Evolutionary conservation across 2,113 vertebrate species (phyloP), one percentile per base, ranked within the genome.

Genomic region (Eira barbara): DNA sequence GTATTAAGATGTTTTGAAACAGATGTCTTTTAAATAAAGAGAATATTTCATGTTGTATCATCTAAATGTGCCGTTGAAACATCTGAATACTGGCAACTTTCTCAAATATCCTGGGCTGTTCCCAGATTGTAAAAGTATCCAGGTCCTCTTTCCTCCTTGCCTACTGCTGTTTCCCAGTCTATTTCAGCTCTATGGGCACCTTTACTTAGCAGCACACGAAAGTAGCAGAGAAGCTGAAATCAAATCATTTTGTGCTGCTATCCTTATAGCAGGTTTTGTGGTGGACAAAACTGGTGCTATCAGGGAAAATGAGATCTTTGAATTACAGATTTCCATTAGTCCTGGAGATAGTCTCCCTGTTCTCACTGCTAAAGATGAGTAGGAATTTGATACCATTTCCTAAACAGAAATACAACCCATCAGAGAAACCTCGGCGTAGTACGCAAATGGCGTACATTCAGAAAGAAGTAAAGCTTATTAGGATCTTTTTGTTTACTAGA

Each of bases 21-120:
- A 85, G 55, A 39, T 29, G 20, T 94, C 57, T 89, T 83, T 92
- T 88, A 95, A 87, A 94, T 86, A 94, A 95, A 96, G 69, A 78
- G 71, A 88, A 49, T 76, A 91, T 82, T 55, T 93, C 74, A 78
- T 31, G 27, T 31, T 31, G 27, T 78, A 47, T 47, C 42, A 78
- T 47, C 42, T 78, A 31, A 47, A 47, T 78, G 42, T 47, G 45
- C 27, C 15, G 1, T 10, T 78, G 81, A 78, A 91, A 92, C 11
- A 79, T 81, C 74, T 39, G 61, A 96, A 94, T 79, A 80, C 21
- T 69, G 85, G 63, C 52, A 61, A 96, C 91, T 86, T 88, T 84
- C 65, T 85, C 87, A 92, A 82, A 91, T 87, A 65, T 74, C 55
- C 86, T 85, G 25, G 52, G 57, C 63, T 88, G 47, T 89, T 88